Evolutionary conservation across 2,113 vertebrate species (phyloP).

Genomic region (Raphicerus campestris): DNA sequence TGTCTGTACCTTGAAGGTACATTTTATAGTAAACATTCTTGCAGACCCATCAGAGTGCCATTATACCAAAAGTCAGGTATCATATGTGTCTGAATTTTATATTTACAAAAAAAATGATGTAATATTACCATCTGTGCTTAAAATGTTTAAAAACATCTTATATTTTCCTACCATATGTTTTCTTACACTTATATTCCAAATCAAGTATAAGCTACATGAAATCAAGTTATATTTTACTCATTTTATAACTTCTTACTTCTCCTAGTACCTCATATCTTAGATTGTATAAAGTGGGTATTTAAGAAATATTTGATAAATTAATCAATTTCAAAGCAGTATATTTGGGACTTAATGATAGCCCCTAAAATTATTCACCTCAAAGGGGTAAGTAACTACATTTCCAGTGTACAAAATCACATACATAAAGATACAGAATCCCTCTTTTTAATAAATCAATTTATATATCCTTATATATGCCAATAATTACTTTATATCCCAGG

Average conservation of each 20-base stretch:
- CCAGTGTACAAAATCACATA: not conserved
- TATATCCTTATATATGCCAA: not conserved
- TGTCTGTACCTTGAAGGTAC: not conserved
- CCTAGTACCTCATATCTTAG: not conserved
- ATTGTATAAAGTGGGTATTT: not conserved
- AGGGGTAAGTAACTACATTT: not conserved
- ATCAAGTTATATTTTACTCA: not conserved
- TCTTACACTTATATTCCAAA: not conserved
- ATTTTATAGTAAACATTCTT: not conserved
- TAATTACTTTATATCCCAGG: not conserved
- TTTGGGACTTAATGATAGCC: not conserved
- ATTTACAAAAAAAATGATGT: not conserved
- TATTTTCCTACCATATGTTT: not conserved
- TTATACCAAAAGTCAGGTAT: not conserved
- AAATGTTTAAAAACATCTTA: not conserved
- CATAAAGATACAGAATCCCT: not conserved
- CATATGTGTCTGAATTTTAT: not conserved
- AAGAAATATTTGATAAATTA: not conserved
- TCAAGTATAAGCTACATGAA: not conserved
- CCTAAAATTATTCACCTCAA: not conserved
- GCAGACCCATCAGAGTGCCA: not conserved
- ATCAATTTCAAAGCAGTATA: not conserved
- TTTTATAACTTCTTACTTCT: not conserved
- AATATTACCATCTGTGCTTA: not conserved
- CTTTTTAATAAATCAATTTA: not conserved